Base-by-base conservation (phyloP, 2,888 invertebrate genomes). In the Labia minor region DNA sequence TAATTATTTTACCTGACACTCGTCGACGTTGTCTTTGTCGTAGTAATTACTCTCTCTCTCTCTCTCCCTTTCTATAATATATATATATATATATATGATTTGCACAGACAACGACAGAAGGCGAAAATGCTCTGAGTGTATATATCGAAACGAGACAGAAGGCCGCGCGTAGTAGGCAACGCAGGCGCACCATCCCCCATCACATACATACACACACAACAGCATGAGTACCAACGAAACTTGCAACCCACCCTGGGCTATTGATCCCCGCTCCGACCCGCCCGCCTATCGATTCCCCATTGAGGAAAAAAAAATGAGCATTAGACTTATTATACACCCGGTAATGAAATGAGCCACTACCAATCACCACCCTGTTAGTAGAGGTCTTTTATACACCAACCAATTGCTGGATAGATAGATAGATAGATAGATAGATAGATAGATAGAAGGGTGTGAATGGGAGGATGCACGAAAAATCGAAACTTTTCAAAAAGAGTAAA, bases 221-320 rank as follows among this genome's bases (percentile, higher is more conserved):
- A 11, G 8, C 49, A 4, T 14, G 2, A 10, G 14, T 2, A 8
- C 14, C 49, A 4, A 49, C 49, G 3, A 49, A 49, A 49, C 49
- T 49, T 49, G n/a, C 49, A 26, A 11, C 49, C 49, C 14, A 4
- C 4, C 6, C 6, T 14, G 16, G 49, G 49, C 49, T 49, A 49
- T 49, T 49, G 49, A 49, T 49, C 49, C 49, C 49, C 49, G 49
- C 49, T 49, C 49, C 49, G 49, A 49, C 49, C 49, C 49, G 49
- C 49, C 49, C 49, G 49, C 49, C 49, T 49, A 49, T 49, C 49
- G 49, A 49, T 49, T 49, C 49, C 14, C 49, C 49, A 49, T 49
- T 49, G 8, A n/a, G n/a, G n/a, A n/a, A n/a, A n/a, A n/a, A 49
- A 49, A 49, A 49, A 3, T 8, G 2, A 26, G 14, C 49, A 49